Conservation (phyloP, 2,797 vertebrate genomes). For the Pteronotus mesoamericanus region DNA sequence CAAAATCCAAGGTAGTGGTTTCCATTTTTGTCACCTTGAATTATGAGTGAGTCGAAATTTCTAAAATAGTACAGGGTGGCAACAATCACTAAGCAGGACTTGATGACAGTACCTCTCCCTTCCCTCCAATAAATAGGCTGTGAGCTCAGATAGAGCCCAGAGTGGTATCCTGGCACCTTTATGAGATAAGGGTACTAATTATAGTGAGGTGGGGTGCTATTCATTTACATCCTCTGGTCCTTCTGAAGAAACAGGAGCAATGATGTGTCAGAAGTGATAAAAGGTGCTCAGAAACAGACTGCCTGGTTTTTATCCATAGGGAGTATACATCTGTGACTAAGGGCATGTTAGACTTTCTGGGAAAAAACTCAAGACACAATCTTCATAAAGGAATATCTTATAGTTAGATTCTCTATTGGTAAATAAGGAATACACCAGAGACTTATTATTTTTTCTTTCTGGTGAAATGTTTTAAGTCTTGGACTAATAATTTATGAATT, state of each 20-base stretch:
- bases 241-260: conserved; percentile 10
- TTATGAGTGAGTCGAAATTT: conserved; percentile 3
- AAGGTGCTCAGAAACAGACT: background rate
- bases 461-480: background rate
- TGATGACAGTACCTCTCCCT: background rate
- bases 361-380: background rate
- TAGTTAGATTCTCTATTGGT: background rate
- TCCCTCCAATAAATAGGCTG: background rate
- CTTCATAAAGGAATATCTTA: background rate
- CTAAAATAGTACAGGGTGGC: conserved; percentile 29
- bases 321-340: background rate
- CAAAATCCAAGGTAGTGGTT: conserved; percentile 2
- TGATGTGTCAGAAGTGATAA: conserved; percentile 39
- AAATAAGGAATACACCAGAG: background rate
- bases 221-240: background rate
- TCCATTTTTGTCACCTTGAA: conserved; percentile 35
- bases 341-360: background rate
- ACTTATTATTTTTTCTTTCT: background rate
- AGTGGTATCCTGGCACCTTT: background rate
- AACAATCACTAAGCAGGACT: background rate
- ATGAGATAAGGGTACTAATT: conserved; percentile 43
- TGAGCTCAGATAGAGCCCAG: background rate
- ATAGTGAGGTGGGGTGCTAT: background rate
- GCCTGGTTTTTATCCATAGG: background rate
- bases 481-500: background rate